These are phyloP conservation scores for Cenopis cana DNA, from an alignment of 2,888 invertebrate genomes.

Conservation along the genomic window DNA sequence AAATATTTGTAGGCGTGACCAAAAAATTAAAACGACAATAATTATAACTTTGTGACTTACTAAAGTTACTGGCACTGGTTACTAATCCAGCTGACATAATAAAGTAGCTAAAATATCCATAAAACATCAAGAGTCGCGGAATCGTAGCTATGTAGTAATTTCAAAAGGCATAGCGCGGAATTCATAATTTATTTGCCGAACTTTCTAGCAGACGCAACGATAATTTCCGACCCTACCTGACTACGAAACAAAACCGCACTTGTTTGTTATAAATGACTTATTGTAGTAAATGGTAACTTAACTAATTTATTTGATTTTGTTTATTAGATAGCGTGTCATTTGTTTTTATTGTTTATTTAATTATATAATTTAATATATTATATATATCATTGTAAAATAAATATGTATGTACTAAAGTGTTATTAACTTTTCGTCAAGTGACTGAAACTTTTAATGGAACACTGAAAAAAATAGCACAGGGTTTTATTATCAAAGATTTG, in stretches of 20 bases:
- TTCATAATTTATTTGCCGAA: conserved; percentile 53
- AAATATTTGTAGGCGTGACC: not conserved
- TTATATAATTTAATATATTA: no score
- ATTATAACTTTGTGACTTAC: conserved; percentile 1
- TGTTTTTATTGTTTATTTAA: not conserved
- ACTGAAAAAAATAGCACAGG: no score
- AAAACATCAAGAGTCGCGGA: conserved; percentile 28
- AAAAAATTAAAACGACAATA: not conserved
- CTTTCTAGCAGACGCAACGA: conserved; percentile 48
- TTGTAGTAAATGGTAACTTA: conserved; percentile 13
- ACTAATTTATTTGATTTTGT: not conserved
- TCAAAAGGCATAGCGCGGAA: conserved; percentile 40
- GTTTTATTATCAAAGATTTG: not conserved
- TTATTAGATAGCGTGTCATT: not conserved
- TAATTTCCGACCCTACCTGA: conserved; percentile 49
- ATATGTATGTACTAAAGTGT: no score
- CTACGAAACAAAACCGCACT: conserved; percentile 28
- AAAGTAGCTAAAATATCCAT: conserved; percentile 33
- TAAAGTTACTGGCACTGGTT: conserved; percentile 3
- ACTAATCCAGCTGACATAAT: not conserved
- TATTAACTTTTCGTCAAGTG: no score
- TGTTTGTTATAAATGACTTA: conserved; percentile 20
- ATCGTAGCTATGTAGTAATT: conserved; percentile 43
- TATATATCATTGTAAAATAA: no score
- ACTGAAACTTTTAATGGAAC: no score